phyloP scores from a whole-genome alignment of 2,113 vertebrate species.

The Urocolius indicus region DNA sequence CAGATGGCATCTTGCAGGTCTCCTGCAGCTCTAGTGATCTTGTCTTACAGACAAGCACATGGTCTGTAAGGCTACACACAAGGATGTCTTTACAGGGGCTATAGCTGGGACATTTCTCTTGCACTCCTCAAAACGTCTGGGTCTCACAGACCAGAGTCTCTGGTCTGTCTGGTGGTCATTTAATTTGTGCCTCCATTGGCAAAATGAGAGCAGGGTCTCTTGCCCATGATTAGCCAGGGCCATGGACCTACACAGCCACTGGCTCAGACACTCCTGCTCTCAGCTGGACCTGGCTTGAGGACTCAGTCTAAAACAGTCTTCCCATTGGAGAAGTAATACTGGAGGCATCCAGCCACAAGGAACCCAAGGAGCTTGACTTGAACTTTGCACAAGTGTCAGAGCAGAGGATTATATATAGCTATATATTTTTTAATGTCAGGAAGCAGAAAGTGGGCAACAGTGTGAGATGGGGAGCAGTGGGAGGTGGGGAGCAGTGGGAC shows the following conservation, averaged over 20 bases:
- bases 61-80: background rate
- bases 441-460: too few species aligned
- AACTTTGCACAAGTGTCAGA: background rate
- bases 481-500: too few species aligned
- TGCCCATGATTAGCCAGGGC: background rate
- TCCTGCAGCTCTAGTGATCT: background rate
- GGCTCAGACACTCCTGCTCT: background rate
- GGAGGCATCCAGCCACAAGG: background rate
- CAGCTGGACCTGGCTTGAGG: background rate
- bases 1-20: accelerated
- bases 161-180: background rate
- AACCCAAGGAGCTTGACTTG: background rate
- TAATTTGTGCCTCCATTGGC: background rate
- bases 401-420: background rate
- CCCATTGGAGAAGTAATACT: background rate
- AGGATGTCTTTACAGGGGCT: background rate
- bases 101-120: background rate
- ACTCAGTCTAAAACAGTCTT: too few species aligned
- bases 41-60: accelerated
- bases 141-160: background rate
- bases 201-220: background rate
- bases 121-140: background rate
- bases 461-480: background rate
- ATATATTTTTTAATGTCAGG: too few species aligned
- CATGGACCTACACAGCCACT: background rate